A percentile compares a stretch with the other conserved stretches of the same genome.
Conservation (phyloP, 2,113 vertebrate genomes). For the Bufo bufo region DNA sequence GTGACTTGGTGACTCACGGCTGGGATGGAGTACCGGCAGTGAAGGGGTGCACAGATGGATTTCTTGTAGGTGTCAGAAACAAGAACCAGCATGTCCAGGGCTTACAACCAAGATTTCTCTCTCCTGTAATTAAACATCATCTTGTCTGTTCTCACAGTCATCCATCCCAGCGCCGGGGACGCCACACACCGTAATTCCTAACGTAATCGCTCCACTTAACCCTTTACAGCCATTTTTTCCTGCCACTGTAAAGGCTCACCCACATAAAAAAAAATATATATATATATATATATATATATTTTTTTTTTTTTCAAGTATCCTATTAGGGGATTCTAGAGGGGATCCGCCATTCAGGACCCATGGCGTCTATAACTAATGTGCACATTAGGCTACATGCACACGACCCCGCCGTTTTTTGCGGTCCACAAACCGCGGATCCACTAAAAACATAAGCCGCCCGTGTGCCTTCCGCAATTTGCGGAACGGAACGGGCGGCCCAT, state of each 20-base stretch:
- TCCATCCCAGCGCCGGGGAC: not conserved
- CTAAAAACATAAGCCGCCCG: too few relatives aligned
- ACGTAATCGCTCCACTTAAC: not conserved
- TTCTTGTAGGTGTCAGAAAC: constrained; percentile 17
- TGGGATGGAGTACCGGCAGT: not conserved
- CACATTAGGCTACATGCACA: too few relatives aligned
- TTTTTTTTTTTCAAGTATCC: not conserved
- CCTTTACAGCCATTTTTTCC: not conserved
- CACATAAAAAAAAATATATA: too few relatives aligned
- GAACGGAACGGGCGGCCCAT: too few relatives aligned
- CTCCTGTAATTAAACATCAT: constrained; percentile 26
- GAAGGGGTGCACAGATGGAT: constrained; percentile 30
- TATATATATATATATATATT: too few relatives aligned
- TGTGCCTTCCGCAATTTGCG: too few relatives aligned
- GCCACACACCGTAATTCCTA: not conserved
- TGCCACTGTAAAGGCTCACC: not conserved
- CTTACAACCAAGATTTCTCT: constrained; percentile 22
- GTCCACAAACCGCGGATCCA: too few relatives aligned
- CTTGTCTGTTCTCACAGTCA: constrained; percentile 30
- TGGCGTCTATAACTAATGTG: not conserved
- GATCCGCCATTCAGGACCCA: not conserved
- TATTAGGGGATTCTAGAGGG: not conserved
- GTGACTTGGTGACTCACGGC: not conserved
- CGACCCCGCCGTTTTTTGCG: too few relatives aligned
- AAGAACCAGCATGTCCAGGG: constrained; percentile 11